Conservation (phyloP, 1,140 invertebrate genomes). For the Habropoda laboriosa region DNA sequence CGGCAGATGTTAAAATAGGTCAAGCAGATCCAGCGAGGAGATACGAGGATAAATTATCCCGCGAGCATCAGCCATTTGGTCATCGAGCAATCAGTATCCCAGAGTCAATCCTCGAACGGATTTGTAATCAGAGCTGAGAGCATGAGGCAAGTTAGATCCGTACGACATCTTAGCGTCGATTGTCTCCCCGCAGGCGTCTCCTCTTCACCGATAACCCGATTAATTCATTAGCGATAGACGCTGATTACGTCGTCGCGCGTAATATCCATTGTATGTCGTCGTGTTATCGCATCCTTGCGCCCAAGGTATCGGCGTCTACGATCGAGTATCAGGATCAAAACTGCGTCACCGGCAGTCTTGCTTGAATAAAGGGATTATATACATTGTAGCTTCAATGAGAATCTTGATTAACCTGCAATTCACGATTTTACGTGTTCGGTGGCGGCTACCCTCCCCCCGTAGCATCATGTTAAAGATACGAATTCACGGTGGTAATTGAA, state of each 20-base stretch:
- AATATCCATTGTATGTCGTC: conserved; percentile 50
- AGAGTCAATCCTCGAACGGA: not conserved
- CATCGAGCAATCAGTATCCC: conserved; percentile 4
- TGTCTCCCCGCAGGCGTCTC: conserved; percentile 26
- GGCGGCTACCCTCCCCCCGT: too few species aligned
- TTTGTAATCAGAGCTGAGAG: conserved; percentile 19
- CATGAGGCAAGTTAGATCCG: not conserved
- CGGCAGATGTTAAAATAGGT: too few species aligned
- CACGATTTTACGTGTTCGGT: not conserved
- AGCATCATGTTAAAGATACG: not conserved
- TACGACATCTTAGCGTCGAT: conserved; percentile 10
- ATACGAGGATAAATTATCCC: too few species aligned
- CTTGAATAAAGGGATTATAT: conserved; percentile 1
- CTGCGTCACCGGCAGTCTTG: not conserved
- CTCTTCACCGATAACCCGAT: conserved; percentile 55
- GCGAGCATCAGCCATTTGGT: not conserved
- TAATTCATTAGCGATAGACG: conserved; percentile 63
- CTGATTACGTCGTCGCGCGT: conserved; percentile 61
- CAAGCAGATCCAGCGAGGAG: too few species aligned
- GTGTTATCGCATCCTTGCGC: conserved; percentile 48
- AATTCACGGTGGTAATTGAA: not conserved
- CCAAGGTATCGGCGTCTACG: conserved; percentile 19
- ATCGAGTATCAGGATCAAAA: conserved; percentile 19
- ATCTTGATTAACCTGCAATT: not conserved
- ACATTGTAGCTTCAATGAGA: conserved; percentile 1